phyloP scores from a whole-genome alignment of 2,797 vertebrate genomes.

The Salarias fasciatus region DNA sequence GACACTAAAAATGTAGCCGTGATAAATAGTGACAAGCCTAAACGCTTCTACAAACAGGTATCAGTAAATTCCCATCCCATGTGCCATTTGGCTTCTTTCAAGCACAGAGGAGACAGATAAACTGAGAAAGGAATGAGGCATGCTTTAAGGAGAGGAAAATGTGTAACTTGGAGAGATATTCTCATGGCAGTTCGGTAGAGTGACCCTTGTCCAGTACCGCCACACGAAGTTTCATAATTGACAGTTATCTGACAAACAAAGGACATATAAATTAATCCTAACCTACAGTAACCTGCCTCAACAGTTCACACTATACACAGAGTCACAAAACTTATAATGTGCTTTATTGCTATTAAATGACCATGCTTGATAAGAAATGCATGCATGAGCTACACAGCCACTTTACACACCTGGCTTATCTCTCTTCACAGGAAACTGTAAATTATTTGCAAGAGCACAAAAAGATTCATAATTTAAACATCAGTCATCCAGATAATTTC shows the following conservation, averaged over 20 bases:
- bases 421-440: not conserved
- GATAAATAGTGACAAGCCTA: slow-evolving; percentile 74
- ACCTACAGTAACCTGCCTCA: no score
- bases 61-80: slow-evolving; percentile 69
- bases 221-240: not conserved
- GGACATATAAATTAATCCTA: no score
- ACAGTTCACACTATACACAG: no score
- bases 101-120: slow-evolving; percentile 32
- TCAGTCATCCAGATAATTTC: not conserved
- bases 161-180: not conserved
- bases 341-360: not conserved
- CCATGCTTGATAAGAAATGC: slow-evolving; percentile 15
- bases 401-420: slow-evolving; percentile 2
- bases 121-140: slow-evolving; percentile 26
- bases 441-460: not conserved
- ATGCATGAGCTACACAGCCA: not conserved
- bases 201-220: no score
- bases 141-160: slow-evolving; percentile 3
- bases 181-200: not conserved
- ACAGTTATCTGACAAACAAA: not conserved
- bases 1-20: slow-evolving; percentile 76
- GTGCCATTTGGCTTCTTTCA: slow-evolving; percentile 51
- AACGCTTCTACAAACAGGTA: slow-evolving; percentile 71
- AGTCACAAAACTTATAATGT: no score
- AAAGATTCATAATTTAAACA: not conserved